Percentiles rank a stretch among this genome's conserved stretches.
Evolutionary conservation across 2,113 vertebrate genomes (phyloP).

Genomic region (Caranx ignobilis): DNA sequence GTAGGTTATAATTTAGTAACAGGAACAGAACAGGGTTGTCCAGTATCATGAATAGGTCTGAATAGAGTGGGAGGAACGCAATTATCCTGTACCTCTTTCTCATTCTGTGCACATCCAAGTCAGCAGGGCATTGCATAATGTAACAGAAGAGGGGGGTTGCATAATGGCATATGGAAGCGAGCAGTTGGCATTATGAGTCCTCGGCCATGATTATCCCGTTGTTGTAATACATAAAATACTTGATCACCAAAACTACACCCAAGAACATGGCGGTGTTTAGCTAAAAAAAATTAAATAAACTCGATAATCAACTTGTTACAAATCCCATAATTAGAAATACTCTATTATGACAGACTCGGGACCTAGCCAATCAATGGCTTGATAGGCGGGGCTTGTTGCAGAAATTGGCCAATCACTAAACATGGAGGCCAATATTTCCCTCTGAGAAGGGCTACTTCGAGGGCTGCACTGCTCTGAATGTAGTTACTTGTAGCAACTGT

Average conservation of each 20-base stretch:
- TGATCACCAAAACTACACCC: background rate
- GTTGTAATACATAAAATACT: background rate
- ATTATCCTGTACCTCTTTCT: slow-evolving; percentile 22
- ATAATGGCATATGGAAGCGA: slow-evolving; percentile 49
- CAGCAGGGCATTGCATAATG: slow-evolving; percentile 65
- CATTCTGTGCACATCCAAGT: slow-evolving; percentile 48
- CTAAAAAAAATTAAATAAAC: slow-evolving; percentile 3
- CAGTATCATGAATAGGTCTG: background rate
- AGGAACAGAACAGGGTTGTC: background rate
- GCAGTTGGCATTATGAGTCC: background rate
- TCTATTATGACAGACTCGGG: slow-evolving; percentile 20
- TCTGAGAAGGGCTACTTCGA: background rate
- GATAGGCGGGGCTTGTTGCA: slow-evolving; percentile 41
- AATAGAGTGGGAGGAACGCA: slow-evolving; percentile 13
- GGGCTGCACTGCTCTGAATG: background rate
- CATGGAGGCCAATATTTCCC: slow-evolving; percentile 2
- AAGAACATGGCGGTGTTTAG: rapidly evolving
- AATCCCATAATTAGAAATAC: background rate
- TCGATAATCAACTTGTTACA: slow-evolving; percentile 1
- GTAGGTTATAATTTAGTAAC: background rate
- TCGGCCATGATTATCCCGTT: background rate
- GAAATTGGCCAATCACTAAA: slow-evolving; percentile 53
- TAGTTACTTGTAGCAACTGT: background rate
- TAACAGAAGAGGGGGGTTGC: slow-evolving; percentile 66
- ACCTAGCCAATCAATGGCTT: slow-evolving; percentile 40